Conservation (phyloP, 2,888 invertebrate genomes). For the Mechanitis mazaeus region DNA sequence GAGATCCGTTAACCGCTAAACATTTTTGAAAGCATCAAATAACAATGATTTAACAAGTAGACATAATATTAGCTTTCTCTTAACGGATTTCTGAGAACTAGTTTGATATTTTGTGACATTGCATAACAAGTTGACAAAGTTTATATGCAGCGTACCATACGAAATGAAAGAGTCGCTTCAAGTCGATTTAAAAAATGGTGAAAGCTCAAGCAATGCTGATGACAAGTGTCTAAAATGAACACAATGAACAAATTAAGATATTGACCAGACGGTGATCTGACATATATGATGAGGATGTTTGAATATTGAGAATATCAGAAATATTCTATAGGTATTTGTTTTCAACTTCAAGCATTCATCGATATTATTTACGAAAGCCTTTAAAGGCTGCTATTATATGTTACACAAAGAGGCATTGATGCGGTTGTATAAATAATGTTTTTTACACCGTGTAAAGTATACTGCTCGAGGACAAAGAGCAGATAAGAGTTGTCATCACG, state of each 20-base stretch:
- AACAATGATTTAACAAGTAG: conserved; percentile 42
- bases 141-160: conserved; percentile 40
- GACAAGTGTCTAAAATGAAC: conserved; percentile 29
- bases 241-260: conserved; percentile 14
- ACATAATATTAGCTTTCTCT: conserved; percentile 59
- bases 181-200: conserved; percentile 48
- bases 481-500: conserved; percentile 50
- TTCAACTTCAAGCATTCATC: too few relatives aligned
- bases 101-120: conserved; percentile 54
- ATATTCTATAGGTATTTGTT: too few relatives aligned
- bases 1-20: conserved; percentile 13
- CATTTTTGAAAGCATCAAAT: conserved; percentile 37
- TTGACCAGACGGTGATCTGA: conserved; percentile 1
- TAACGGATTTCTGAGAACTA: conserved; percentile 48
- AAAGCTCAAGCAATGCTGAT: conserved; percentile 51
- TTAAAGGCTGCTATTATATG: not conserved
- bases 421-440: conserved; percentile 2
- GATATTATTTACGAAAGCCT: too few relatives aligned
- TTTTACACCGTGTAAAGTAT: conserved; percentile 16
- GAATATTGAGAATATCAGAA: too few relatives aligned
- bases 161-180: conserved; percentile 52
- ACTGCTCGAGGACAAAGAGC: conserved; percentile 46
- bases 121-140: conserved; percentile 63
- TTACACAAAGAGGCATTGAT: not conserved
- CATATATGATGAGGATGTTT: not conserved